Evolutionary conservation across 2,888 invertebrate genomes (phyloP), one percentile per base, ranked within the genome.

Genomic region (Ganaspis brasiliensis): DNA sequence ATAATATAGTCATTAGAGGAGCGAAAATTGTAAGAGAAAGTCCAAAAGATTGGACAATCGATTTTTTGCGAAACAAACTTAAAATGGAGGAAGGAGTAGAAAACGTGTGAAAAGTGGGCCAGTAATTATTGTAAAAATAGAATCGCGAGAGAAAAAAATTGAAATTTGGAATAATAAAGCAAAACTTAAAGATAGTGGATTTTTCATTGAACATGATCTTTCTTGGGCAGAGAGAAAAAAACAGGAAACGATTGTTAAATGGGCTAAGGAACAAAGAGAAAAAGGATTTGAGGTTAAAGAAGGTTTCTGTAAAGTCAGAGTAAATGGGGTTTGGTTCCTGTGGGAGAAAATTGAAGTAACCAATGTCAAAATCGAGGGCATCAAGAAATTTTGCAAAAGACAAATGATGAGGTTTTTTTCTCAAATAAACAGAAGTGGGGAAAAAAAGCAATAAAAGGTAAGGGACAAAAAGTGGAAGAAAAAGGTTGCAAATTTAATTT

Each of bases 161-260:
- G 49, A 49, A 49, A 49, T 49, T 3, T 49, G 49, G 49, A 49
- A 49, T 14, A 49, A 49, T 49, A 49, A 49, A 49, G n/a, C 49
- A 49, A 49, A 49, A 49, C 49, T 49, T n/a, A 49, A 49, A 5
- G 49, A 49, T 49, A 49, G 49, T n/a, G 49, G n/a, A 49, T n/a
- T 49, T 49, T 49, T n/a, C 56, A 24, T 19, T 21, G 19, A 21
- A 56, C 6, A 49, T 72, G 31, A 19, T 74, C 16, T 55, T 10
- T 31, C 10, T 35, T 40, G 12, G 35, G 35, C 31, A 24, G 31
- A 72, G 31, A 45, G 31, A 31, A 45, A 73, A 59, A 55, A 49
- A 14, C n/a, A 49, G 49, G 49, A 49, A n/a, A 49, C 49, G 4
- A 49, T 49, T 14, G 1, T 49, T 14, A 8, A 40, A n/a, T 45